Percentiles rank a stretch among this genome's conserved stretches.
These are phyloP conservation scores for Bambusicola thoracicus DNA, from an alignment of 2,113 vertebrate genomes.

Conservation along the genomic window DNA sequence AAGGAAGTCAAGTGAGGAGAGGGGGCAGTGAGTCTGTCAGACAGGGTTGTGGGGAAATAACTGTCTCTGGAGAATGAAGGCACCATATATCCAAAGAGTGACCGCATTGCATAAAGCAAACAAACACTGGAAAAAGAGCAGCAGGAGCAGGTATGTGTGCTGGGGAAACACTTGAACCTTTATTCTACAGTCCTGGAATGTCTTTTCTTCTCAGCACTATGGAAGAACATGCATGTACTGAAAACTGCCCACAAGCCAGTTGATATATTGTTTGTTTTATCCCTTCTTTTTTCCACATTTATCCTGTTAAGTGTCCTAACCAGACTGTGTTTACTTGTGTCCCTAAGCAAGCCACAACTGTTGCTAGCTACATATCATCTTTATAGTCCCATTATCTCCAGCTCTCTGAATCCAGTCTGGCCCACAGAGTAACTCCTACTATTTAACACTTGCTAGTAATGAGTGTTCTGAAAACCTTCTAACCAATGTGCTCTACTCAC, in stretches of 20 bases:
- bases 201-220: not conserved
- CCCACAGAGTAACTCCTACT: not conserved
- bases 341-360: conserved; percentile 37
- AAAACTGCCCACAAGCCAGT: not conserved
- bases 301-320: not conserved
- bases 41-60: not conserved
- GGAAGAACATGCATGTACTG: not conserved
- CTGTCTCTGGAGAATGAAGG: not conserved
- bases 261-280: not conserved
- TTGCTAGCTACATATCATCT: conserved; percentile 37
- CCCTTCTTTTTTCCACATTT: conserved; percentile 1
- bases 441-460: conserved; percentile 34
- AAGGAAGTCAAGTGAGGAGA: not conserved
- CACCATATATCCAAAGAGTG: not conserved
- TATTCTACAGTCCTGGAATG: not conserved
- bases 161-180: not conserved
- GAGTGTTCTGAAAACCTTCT: not conserved
- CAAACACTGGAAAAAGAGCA: not conserved
- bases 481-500: not conserved
- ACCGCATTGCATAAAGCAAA: not conserved
- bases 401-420: conserved; percentile 12
- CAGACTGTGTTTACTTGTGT: conserved; percentile 51
- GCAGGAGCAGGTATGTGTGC: not conserved
- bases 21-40: not conserved
- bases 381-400: conserved; percentile 29